Base-by-base conservation (phyloP, 2,113 vertebrate species). In the Aramus guarauna region DNA sequence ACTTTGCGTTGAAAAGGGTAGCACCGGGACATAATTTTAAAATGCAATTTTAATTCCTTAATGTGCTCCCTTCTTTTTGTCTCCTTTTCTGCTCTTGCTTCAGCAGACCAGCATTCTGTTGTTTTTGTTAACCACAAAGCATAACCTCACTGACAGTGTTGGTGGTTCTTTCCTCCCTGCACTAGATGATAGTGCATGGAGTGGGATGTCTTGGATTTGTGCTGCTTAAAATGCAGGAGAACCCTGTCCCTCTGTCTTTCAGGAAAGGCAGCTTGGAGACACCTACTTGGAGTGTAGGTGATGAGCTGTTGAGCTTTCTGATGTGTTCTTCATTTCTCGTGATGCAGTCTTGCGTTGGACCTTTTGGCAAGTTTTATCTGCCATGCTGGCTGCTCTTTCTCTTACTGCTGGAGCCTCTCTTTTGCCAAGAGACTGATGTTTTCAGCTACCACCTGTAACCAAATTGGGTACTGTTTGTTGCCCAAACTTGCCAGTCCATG, bases 71-170 rank as follows among this genome's bases (percentile, higher is more conserved):
- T 43, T 39, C 37, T 47, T 63, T 32, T 41, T 3, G 6, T 32
- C 39, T 86, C 50, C 41, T 7, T 34, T 36, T 8, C 27, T 75
- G 56, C 77, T 52, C 45, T 62, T 27, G 29, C n/a, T 75, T 45
- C 55, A 60, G 36, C 10, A 5, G 26, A 5, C 10, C 5, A 5
- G 26, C 53, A 22, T 41, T 10, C 17, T 6, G 11, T 10, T 24
- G 45, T 3, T 8, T 68, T 47, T 23, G 19, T 39, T 50, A n/a
- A 11, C 30, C 26, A 2, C 41, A 29, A 15, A 60, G 48, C 50
- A 0, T 9, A 9, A 45, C 47, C n/a, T 67, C 1, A 2, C 48
- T 36, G 11, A 0, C 7, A 6, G 6, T 0, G 17, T 15, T 36
- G 48, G 19, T 7, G 4, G 3, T 60, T 34, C 29, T 36, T 22